phyloP scores from a whole-genome alignment of 1,140 invertebrate species.

The Bombus cullumanus region DNA sequence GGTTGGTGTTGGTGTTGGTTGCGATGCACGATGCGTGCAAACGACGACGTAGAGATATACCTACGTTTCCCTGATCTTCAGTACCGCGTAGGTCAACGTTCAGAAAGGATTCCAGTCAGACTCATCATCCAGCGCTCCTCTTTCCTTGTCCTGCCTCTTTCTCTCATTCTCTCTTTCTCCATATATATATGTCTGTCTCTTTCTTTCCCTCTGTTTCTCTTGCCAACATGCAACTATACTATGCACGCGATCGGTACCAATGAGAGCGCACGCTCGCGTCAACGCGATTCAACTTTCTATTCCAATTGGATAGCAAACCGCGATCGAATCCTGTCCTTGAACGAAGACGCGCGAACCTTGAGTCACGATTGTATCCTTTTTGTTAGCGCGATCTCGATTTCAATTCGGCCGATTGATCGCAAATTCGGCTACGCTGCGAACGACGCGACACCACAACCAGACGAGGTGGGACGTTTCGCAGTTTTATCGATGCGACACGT shows the following conservation, averaged over 20 bases:
- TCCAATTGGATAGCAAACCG: neutral
- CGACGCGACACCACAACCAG: no score
- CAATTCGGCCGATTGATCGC: neutral
- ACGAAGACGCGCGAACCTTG: no score
- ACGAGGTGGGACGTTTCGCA: neutral
- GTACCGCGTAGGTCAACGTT: conserved; percentile 52
- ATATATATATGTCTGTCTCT: no score
- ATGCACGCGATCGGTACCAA: neutral
- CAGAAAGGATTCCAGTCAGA: conserved; percentile 46
- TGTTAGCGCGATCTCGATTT: neutral
- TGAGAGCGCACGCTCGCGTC: neutral
- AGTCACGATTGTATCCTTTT: neutral
- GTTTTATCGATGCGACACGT: neutral
- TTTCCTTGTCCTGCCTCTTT: neutral
- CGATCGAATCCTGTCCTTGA: neutral
- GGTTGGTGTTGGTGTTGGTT: neutral
- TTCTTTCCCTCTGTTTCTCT: neutral
- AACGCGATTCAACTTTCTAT: conserved; percentile 6
- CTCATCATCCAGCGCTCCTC: conserved; percentile 24
- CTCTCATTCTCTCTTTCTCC: neutral
- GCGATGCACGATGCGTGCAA: conserved; percentile 33
- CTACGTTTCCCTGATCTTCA: conserved; percentile 45
- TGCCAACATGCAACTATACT: neutral
- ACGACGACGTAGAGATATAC: conserved; percentile 18
- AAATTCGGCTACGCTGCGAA: no score